Conservation (phyloP, 2,888 invertebrate genomes). For the Agonum fuliginosum region DNA sequence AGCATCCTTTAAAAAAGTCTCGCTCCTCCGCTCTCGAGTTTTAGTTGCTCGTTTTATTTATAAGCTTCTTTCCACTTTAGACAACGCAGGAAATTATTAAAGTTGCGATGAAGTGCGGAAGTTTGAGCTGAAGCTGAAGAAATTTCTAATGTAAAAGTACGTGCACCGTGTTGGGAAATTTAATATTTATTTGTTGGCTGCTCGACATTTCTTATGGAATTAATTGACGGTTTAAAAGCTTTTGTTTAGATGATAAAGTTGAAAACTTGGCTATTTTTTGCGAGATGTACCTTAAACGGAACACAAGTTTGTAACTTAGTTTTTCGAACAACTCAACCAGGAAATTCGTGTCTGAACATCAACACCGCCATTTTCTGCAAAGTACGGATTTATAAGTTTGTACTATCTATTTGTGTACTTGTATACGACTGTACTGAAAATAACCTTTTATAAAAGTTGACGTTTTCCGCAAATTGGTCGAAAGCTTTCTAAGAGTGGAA, state of each 20-base stretch:
- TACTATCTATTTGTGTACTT: neutral
- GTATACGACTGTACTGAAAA: too few species aligned
- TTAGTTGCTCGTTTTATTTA: slow-evolving; percentile 35
- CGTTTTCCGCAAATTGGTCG: too few species aligned
- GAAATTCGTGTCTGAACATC: neutral
- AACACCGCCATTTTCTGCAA: neutral
- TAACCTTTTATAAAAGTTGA: too few species aligned
- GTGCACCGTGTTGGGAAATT: slow-evolving; percentile 26
- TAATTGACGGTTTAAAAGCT: slow-evolving; percentile 35
- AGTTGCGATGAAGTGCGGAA: slow-evolving; percentile 35
- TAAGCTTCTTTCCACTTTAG: slow-evolving; percentile 38
- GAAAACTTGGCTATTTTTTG: neutral
- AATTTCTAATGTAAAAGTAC: slow-evolving; percentile 30
- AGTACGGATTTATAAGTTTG: neutral
- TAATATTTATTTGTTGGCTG: slow-evolving; percentile 26
- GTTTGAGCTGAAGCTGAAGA: slow-evolving; percentile 33
- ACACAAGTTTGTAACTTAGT: neutral
- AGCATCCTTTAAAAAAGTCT: neutral
- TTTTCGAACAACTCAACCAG: neutral
- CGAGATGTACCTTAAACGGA: neutral
- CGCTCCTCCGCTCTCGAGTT: slow-evolving; percentile 23
- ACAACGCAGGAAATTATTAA: slow-evolving; percentile 30
- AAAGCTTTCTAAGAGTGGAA: too few species aligned
- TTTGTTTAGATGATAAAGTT: slow-evolving; percentile 11
- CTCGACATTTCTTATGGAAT: slow-evolving; percentile 21